Evolutionary conservation across 2,797 vertebrate species (phyloP).

Genomic region (Nannoperca australis): DNA sequence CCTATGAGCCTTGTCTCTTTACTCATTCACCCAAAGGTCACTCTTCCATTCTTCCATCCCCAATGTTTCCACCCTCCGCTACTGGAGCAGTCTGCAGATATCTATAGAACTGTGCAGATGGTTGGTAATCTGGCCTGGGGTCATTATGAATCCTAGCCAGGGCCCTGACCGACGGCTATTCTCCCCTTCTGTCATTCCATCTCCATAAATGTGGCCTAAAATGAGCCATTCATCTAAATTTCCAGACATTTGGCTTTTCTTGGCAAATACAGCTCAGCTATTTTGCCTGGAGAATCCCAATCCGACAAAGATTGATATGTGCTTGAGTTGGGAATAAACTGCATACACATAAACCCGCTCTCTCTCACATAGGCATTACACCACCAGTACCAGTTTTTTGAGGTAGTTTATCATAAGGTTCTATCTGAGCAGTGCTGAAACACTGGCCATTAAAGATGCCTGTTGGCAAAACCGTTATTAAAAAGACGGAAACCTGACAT

Average conservation of each 20-base stretch:
- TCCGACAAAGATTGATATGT: conserved; percentile 62
- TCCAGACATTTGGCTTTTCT: conserved; percentile 75
- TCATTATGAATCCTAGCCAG: conserved; percentile 82
- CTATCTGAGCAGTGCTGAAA: conserved; percentile 15
- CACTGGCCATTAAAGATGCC: conserved; percentile 37
- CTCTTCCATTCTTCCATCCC: conserved; percentile 69
- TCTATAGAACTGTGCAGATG: conserved; percentile 79
- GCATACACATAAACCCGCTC: conserved; percentile 1
- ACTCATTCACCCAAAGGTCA: conserved; percentile 82
- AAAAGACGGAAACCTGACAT: not conserved
- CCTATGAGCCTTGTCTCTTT: conserved; percentile 71
- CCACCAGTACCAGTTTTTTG: conserved; percentile 17
- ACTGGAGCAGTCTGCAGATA: conserved; percentile 70
- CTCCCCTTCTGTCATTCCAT: conserved; percentile 77
- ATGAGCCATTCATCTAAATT: conserved; percentile 78
- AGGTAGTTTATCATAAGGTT: conserved; percentile 42
- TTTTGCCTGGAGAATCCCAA: conserved; percentile 64
- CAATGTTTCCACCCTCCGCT: conserved; percentile 54
- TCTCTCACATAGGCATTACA: conserved; percentile 7
- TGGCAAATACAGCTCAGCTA: conserved; percentile 59
- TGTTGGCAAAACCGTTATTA: conserved; percentile 43
- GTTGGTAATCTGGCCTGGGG: conserved; percentile 80
- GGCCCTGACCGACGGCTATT: conserved; percentile 72
- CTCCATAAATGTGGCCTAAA: conserved; percentile 67
- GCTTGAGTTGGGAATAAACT: conserved; percentile 48